Conservation (phyloP, 1,140 invertebrate species). For the Bombus superbus region DNA sequence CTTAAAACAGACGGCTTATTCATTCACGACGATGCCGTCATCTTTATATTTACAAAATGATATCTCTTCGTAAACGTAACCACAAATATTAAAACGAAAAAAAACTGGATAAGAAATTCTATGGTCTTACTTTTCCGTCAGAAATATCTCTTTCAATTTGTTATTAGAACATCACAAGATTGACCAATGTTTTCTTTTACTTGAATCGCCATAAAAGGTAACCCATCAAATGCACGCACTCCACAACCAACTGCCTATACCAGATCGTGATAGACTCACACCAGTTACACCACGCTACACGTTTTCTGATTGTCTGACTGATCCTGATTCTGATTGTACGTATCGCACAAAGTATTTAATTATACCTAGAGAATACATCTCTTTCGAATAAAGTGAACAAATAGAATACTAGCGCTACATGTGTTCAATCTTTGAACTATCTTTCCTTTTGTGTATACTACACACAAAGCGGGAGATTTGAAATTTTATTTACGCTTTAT, state of each 20-base stretch:
- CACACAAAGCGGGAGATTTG: not conserved
- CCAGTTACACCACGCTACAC: not conserved
- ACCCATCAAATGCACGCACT: slow-evolving; percentile 69
- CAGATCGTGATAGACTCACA: slow-evolving; percentile 10
- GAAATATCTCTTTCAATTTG: slow-evolving; percentile 24
- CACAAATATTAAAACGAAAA: not conserved
- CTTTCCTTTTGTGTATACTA: not conserved
- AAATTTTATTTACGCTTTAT: not conserved
- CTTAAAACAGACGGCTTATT: slow-evolving; percentile 50
- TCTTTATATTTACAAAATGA: slow-evolving; percentile 73
- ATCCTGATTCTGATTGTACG: slow-evolving; percentile 3
- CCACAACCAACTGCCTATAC: slow-evolving; percentile 39
- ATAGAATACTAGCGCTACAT: not conserved
- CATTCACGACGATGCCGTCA: slow-evolving; percentile 72
- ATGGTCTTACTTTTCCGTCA: slow-evolving; percentile 28
- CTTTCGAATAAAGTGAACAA: not conserved
- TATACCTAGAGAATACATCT: slow-evolving; percentile 1
- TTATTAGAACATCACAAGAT: slow-evolving; percentile 72
- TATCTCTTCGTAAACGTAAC: slow-evolving; percentile 29
- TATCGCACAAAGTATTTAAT: not conserved
- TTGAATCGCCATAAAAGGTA: slow-evolving; percentile 81
- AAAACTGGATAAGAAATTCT: not conserved
- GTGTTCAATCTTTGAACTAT: not conserved
- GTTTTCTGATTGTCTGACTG: not conserved
- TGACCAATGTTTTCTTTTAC: slow-evolving; percentile 70